Evolutionary conservation across 1,140 invertebrate species (phyloP).

Genomic region (Stratiolaelaps scimitus): DNA sequence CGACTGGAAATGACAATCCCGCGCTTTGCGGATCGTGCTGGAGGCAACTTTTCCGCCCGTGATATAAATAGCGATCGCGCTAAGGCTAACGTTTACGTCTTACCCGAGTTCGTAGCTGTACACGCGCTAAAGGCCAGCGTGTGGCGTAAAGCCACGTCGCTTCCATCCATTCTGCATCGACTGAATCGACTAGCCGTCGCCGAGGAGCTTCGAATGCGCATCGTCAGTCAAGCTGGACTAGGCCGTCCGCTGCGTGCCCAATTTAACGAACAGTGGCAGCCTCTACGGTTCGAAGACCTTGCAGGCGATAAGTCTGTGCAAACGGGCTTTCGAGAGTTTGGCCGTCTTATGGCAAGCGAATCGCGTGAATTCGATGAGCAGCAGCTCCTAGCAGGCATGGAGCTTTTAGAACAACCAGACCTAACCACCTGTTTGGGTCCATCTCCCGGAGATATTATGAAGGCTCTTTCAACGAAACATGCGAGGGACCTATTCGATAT

Average conservation of each 20-base stretch:
- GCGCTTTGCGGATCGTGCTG: neutral
- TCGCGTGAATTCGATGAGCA: constrained; percentile 1
- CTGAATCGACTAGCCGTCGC: constrained; percentile 12
- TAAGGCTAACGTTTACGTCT: neutral
- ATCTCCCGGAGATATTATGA: constrained; percentile 21
- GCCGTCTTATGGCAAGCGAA: neutral
- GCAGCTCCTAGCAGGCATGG: neutral
- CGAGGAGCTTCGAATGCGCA: neutral
- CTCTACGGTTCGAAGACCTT: neutral
- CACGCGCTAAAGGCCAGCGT: constrained; percentile 3
- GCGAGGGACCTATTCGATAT: neutral
- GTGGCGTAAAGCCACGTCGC: constrained; percentile 18
- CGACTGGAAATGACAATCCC: constrained; percentile 8
- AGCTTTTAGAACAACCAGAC: neutral
- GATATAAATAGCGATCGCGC: neutral
- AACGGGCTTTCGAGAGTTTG: neutral
- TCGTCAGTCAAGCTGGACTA: neutral
- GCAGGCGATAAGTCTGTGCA: neutral
- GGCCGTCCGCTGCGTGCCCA: neutral
- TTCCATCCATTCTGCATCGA: constrained; percentile 11
- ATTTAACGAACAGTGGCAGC: neutral
- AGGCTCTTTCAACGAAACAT: neutral
- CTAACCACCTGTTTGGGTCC: constrained; percentile 13
- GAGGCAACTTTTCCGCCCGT: neutral
- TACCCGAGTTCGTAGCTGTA: neutral